Conservation (phyloP, 2,888 invertebrate genomes). For the Erpobdella octoculata region DNA sequence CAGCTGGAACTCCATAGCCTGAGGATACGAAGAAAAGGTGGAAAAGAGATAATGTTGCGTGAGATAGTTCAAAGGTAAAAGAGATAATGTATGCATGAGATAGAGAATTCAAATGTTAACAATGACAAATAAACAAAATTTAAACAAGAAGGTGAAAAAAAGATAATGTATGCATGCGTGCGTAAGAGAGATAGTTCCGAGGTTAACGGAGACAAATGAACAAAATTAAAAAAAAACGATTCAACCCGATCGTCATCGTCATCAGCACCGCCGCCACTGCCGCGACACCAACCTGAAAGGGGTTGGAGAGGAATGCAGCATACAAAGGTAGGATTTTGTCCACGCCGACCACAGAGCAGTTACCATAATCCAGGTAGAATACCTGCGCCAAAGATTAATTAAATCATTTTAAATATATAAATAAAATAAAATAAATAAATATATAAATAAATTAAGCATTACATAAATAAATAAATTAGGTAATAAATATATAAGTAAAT, state of each 20-base stretch:
- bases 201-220: background rate
- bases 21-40: too few species aligned
- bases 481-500: background rate
- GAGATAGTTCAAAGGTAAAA: too few species aligned
- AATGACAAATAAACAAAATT: too few species aligned
- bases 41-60: too few species aligned
- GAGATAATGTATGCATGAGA: too few species aligned
- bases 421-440: background rate
- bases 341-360: conserved; percentile 44
- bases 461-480: background rate
- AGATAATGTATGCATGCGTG: too few species aligned
- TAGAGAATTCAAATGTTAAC: too few species aligned
- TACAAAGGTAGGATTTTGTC: conserved; percentile 38
- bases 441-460: too few species aligned
- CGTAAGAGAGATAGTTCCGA: background rate
- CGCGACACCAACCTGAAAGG: conserved; percentile 44
- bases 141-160: too few species aligned
- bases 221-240: background rate
- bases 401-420: background rate
- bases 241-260: background rate
- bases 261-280: background rate
- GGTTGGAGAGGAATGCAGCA: conserved; percentile 36
- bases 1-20: conserved; percentile 66
- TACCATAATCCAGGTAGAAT: conserved; percentile 73
- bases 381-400: conserved; percentile 23